phyloP scores from a whole-genome alignment of 1,140 invertebrate genomes.

The Nylanderia fulva region DNA sequence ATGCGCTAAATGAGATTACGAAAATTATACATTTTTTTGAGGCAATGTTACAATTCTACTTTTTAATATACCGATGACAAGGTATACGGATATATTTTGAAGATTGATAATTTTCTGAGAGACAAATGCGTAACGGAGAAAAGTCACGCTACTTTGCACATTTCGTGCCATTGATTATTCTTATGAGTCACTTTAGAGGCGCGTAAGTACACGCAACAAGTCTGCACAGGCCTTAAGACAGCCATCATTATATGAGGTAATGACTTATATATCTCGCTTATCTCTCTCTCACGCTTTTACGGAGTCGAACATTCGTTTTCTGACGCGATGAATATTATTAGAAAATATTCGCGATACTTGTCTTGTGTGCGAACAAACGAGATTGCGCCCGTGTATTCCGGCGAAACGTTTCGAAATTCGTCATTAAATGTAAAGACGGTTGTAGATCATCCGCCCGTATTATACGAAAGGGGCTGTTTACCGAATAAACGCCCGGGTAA shows the following conservation, averaged over 20 bases:
- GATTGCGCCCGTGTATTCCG: not conserved
- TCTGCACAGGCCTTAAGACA: not conserved
- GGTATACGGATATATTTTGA: not conserved
- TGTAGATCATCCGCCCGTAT: slow-evolving; percentile 27
- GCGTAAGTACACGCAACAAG: too few species aligned
- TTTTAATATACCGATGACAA: too few species aligned
- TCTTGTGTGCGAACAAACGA: not conserved
- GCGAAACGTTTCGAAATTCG: not conserved
- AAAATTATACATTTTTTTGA: not conserved
- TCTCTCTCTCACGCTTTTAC: not conserved
- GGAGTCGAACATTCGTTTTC: not conserved
- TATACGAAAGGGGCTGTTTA: slow-evolving; percentile 40
- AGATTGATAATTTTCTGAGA: not conserved
- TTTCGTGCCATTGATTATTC: not conserved
- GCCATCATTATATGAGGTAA: not conserved
- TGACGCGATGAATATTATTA: not conserved
- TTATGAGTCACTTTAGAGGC: not conserved
- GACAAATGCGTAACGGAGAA: not conserved
- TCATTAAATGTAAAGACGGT: not conserved
- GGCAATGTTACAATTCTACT: not conserved
- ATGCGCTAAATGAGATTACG: not conserved
- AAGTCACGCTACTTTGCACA: not conserved
- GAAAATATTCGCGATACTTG: not conserved
- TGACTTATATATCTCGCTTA: slow-evolving; percentile 26
- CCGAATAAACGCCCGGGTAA: slow-evolving; percentile 49